These are phyloP conservation scores for Euborellia annulipes DNA, from an alignment of 1,140 invertebrate genomes.

Conservation along the genomic window DNA sequence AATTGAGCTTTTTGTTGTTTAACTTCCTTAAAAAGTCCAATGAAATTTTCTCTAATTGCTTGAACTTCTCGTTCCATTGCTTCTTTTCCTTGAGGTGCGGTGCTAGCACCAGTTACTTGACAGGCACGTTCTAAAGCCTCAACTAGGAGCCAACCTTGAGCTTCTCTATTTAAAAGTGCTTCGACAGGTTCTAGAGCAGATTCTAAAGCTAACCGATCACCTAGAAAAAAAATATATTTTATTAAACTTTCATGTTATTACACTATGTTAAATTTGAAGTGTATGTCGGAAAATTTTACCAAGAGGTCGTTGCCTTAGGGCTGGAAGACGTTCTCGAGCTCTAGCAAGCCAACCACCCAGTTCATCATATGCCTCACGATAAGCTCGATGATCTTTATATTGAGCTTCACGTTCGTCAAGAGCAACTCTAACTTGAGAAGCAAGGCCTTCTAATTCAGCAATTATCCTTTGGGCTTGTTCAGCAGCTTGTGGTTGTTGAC, in stretches of 20 bases:
- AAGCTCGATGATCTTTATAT: constrained; percentile 70
- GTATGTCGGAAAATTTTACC: too few species aligned
- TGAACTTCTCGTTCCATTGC: constrained; percentile 71
- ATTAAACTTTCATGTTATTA: too few species aligned
- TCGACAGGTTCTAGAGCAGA: constrained; percentile 73
- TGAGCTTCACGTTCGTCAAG: constrained; percentile 65
- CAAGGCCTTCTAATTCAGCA: constrained; percentile 58
- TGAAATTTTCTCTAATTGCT: constrained; percentile 67
- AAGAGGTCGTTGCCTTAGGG: constrained; percentile 64
- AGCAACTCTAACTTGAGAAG: constrained; percentile 45
- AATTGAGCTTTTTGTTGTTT: constrained; percentile 69
- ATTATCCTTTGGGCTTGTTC: constrained; percentile 71
- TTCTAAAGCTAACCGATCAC: constrained; percentile 76
- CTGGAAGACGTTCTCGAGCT: constrained; percentile 75
- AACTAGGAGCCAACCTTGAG: constrained; percentile 73
- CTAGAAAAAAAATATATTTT: constrained; percentile 17
- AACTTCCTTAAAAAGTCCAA: constrained; percentile 70
- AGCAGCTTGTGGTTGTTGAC: constrained; percentile 65
- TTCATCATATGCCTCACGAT: constrained; percentile 81
- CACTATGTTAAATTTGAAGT: too few species aligned
- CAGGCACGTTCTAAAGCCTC: constrained; percentile 74
- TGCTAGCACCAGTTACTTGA: constrained; percentile 68
- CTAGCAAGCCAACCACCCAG: constrained; percentile 67
- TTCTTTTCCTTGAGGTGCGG: constrained; percentile 59
- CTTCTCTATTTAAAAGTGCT: constrained; percentile 71